Base-by-base conservation (phyloP, 35 echinoderm and acorn worm genomes). In the Acanthaster planci region DNA sequence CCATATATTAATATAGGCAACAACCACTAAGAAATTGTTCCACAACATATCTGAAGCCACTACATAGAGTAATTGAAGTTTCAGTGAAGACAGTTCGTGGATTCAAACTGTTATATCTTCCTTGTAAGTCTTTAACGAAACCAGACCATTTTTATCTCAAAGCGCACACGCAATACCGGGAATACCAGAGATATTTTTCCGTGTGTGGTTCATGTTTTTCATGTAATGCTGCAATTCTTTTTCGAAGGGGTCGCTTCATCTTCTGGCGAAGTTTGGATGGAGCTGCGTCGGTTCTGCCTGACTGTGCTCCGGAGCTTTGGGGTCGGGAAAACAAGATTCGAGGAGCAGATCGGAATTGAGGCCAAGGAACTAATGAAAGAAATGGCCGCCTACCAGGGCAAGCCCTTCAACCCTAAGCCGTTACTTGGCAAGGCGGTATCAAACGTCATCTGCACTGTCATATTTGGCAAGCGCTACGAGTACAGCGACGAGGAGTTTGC, bases 381-480 rank as follows among this genome's bases (percentile, higher is more conserved):
- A 51, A 15, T 85, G 6, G 30, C 27, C 9, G 29, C 18, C 7
- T 39, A 18, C 12, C 4, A 85, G 0, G 60, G 60, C 7, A 75
- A 85, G 58, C 1, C 83, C 5, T 85, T 85, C 44, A 40, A 85
- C 37, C 83, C 83, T 0, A 38, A 76, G 5, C 16, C 26, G n/a
- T 35, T 85, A 8, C 55, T 85, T 39, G 19, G 58, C 14, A 85
- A 85, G 21, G 87, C 87, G 0, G 80, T 89, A 0, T 83, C 87
- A 0, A 89, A 89, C 27, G 68, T 89, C n/a, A 84, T 89, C 58
- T 89, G 87, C 53, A 27, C 87, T 14, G 87, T 89, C 2, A 44
- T 77, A 5, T 89, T 89, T 40, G 92, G 92, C 38, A 54, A 89
- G 27, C 52, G 92, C 19, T 93, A 84, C 37, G 60, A 85, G 8